These are phyloP conservation scores for Axis porcinus DNA, from an alignment of 2,113 vertebrate species.

Conservation along the genomic window DNA sequence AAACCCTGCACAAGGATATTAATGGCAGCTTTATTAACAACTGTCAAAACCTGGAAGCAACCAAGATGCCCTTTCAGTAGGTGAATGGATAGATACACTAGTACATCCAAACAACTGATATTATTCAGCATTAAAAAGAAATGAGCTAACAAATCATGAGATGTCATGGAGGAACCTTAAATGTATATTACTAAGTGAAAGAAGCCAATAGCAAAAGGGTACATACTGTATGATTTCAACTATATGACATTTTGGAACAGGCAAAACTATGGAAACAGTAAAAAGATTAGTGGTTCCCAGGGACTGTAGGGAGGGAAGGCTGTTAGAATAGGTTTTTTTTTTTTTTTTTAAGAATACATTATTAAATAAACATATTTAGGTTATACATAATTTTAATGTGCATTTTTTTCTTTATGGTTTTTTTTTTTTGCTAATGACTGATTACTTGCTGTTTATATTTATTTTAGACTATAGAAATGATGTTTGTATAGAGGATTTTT, in stretches of 20 bases:
- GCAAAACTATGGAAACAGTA: background rate
- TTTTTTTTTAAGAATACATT: no score
- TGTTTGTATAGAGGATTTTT: background rate
- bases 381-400: no score
- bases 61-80: background rate
- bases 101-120: background rate
- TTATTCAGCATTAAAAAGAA: background rate
- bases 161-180: background rate
- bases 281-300: background rate
- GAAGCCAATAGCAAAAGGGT: background rate
- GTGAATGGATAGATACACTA: background rate
- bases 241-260: background rate
- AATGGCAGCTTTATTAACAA: background rate
- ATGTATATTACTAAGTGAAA: background rate
- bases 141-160: background rate
- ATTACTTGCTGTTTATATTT: no score
- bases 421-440: no score
- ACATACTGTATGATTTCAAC: background rate
- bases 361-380: no score
- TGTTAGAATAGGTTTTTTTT: no score
- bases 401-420: no score
- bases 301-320: background rate
- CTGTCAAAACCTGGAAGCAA: background rate
- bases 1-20: background rate
- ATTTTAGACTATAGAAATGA: no score